These are phyloP conservation scores for Saguinus midas DNA, from an alignment of 2,113 vertebrate species.

Conservation along the genomic window DNA sequence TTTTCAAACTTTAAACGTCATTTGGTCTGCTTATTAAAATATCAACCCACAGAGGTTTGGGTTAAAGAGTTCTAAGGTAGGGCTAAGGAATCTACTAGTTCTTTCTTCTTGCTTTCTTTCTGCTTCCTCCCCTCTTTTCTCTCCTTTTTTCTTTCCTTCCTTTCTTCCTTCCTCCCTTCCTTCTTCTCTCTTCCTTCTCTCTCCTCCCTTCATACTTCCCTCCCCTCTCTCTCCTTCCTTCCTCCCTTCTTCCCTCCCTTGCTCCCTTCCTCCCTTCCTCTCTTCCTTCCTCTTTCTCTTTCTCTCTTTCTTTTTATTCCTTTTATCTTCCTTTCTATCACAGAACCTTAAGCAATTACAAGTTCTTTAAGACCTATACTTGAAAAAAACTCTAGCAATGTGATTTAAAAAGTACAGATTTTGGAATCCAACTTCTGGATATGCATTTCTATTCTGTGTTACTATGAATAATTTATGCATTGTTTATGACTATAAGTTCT, in stretches of 20 bases:
- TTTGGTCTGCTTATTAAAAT: not conserved
- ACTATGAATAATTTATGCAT: not conserved
- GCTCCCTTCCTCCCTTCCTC: fast-evolving
- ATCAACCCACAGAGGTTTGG: not conserved
- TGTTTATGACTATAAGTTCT: not conserved
- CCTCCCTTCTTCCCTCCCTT: not conserved
- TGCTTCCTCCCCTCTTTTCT: not conserved
- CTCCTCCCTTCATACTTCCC: not conserved
- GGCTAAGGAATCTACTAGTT: not conserved
- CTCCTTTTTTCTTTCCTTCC: not conserved
- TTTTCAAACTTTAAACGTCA: not conserved
- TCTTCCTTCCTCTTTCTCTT: not conserved
- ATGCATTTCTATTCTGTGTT: not conserved
- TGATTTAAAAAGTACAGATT: not conserved
- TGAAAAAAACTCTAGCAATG: not conserved
- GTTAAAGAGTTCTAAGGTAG: not conserved
- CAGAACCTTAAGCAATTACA: not conserved
- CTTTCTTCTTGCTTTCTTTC: too few species aligned
- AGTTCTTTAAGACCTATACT: not conserved
- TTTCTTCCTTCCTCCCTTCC: not conserved
- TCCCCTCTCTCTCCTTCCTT: too few species aligned
- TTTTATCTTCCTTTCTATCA: not conserved
- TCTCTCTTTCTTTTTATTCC: not conserved
- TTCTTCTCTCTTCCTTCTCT: too few species aligned
- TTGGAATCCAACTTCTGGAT: not conserved